Evolutionary conservation across 2,797 vertebrate species (phyloP), one percentile per base, ranked within the genome.

Genomic region (Otolemur crassicaudatus): DNA sequence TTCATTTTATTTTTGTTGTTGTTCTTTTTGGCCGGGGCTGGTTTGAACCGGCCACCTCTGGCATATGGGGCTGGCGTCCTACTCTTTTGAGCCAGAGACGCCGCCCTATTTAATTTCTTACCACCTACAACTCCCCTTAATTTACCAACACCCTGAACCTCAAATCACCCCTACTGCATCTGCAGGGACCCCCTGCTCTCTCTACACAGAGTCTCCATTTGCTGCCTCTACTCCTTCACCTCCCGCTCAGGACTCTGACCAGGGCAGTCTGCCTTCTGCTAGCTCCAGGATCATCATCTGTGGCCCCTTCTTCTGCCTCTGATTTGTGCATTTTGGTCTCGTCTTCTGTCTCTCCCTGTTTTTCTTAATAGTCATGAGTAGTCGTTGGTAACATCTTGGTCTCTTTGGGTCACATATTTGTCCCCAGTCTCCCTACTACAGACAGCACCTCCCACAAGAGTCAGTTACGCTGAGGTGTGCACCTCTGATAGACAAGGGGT

Each of bases 51-150:
- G 40, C 40, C 40, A 43, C 40, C 40, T 43, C 40, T 43, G 40
- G 40, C 40, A 43, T 43, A 7, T 43, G 40, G 40, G 40, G 40
- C 40, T 43, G 40, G 40, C 40, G 40, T 43, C 40, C 40, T 43
- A 43, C 40, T 43, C 40, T 43, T 43, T 43, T 7, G 40, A 43
- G 40, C 40, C 40, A 43, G 40, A 43, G 40, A 7, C 40, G 40
- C 40, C 40, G 40, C 40, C 4, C n/a, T 17, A 23, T 80, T 92
- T 81, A 94, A 82, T 87, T 87, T 90, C 10, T 87, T 72, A 75
- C 23, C 60, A 34, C 80, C 12, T 40, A 43, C 19, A 49, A 20
- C 34, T 90, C 17, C 40, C n/a, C 53, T 84, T 90, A 61, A 58
- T 31, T 82, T 61, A 69, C 4, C 79, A 58, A 73, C 6, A 82